phyloP scores from a whole-genome alignment of 2,888 invertebrate species.

The Ectemnius lituratus region DNA sequence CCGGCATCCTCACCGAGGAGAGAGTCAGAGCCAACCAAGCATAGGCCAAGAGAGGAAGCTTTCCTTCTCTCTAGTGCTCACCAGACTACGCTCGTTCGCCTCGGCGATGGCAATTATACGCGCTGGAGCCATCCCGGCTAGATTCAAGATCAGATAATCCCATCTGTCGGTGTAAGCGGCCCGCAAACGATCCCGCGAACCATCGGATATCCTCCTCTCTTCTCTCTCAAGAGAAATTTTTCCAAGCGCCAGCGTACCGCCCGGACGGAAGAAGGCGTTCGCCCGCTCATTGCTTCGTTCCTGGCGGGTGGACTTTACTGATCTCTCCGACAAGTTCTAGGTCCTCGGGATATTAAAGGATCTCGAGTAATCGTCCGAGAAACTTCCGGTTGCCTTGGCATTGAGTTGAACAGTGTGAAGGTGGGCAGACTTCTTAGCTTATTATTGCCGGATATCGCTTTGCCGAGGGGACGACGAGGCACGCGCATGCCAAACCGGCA shows the following conservation, averaged over 20 bases:
- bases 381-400: too few relatives aligned
- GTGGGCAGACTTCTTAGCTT: too few relatives aligned
- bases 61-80: constrained; percentile 45
- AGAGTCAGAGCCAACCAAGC: constrained; percentile 34
- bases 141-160: constrained; percentile 76
- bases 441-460: too few relatives aligned
- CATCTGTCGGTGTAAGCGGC: constrained; percentile 74
- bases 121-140: constrained; percentile 72
- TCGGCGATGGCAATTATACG: constrained; percentile 74
- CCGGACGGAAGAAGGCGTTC: constrained; percentile 35
- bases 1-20: constrained; percentile 16
- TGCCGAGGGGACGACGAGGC: too few relatives aligned
- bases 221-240: constrained; percentile 52
- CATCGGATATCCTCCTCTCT: constrained; percentile 60
- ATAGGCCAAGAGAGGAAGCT: constrained; percentile 36
- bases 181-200: constrained; percentile 73
- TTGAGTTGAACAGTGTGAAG: too few relatives aligned
- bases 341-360: too few relatives aligned
- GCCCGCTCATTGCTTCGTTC: constrained; percentile 13
- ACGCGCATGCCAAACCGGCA: too few relatives aligned
- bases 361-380: too few relatives aligned
- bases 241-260: constrained; percentile 36
- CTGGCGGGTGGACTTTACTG: background rate
- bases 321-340: too few relatives aligned
- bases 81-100: constrained; percentile 52